phyloP scores from a whole-genome alignment of 2,113 vertebrate species.

The Ammospiza caudacuta region DNA sequence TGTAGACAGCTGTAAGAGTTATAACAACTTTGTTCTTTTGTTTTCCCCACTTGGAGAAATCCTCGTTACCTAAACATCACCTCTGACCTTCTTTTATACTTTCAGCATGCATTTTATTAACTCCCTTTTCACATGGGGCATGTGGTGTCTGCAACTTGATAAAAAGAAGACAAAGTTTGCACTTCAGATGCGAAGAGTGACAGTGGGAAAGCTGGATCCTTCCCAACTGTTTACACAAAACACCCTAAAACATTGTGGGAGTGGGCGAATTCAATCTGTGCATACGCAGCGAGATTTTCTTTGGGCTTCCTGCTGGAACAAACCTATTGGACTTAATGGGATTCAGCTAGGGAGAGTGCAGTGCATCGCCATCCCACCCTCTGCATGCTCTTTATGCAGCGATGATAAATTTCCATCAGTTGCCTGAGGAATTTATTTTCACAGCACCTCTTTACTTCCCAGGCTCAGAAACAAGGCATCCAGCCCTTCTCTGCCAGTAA shows the following conservation, averaged over 20 bases:
- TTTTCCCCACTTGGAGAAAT: conserved; percentile 65
- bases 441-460: conserved; percentile 20
- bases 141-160: conserved; percentile 54
- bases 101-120: conserved; percentile 70
- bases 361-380: neutral
- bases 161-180: conserved; percentile 30
- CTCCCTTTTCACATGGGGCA: conserved; percentile 69
- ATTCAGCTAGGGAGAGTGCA: neutral
- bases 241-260: neutral
- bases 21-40: conserved; percentile 61
- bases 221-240: neutral
- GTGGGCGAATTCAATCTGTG: neutral
- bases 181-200: conserved; percentile 53
- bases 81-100: conserved; percentile 71
- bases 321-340: neutral
- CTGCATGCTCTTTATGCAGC: neutral
- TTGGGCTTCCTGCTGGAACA: neutral
- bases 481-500: neutral
- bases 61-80: conserved; percentile 63
- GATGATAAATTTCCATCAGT: neutral
- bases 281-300: neutral
- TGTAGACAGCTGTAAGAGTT: conserved; percentile 48
- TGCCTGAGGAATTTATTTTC: conserved; percentile 12
- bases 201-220: neutral
- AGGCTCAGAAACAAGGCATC: conserved; percentile 13